phyloP scores from a whole-genome alignment of 2,797 vertebrate genomes.

The Gadopsis bispinosus region DNA sequence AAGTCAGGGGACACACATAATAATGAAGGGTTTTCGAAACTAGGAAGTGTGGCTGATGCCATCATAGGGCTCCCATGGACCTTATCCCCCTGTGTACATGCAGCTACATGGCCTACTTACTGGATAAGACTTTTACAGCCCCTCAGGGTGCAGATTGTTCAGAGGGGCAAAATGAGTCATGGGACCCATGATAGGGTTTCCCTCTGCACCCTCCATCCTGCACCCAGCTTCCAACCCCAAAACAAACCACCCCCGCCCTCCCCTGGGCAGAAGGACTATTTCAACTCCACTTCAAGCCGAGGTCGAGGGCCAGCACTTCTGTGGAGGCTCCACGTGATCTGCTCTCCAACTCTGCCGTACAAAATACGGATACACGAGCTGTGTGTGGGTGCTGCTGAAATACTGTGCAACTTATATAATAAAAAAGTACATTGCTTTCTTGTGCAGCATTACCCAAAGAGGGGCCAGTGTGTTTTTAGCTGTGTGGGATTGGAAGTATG shows the following conservation, averaged over 20 bases:
- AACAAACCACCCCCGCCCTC: constrained; percentile 36
- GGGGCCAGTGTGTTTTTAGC: constrained; percentile 50
- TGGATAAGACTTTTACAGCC: constrained; percentile 62
- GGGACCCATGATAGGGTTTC: constrained; percentile 61
- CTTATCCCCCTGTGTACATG: constrained; percentile 42
- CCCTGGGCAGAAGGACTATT: constrained; percentile 61
- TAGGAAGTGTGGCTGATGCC: constrained; percentile 49
- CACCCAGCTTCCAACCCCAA: constrained; percentile 35
- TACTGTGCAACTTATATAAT: constrained; percentile 72
- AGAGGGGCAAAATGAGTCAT: constrained; percentile 76
- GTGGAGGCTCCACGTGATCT: constrained; percentile 58
- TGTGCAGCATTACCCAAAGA: constrained; percentile 49
- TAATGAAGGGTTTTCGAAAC: constrained; percentile 28
- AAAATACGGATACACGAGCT: constrained; percentile 25
- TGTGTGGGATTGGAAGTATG: constrained; percentile 23
- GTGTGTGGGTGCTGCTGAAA: constrained; percentile 72
- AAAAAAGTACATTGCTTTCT: constrained; percentile 55
- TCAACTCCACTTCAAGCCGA: constrained; percentile 58
- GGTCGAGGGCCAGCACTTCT: constrained; percentile 56
- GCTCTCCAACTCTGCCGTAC: constrained; percentile 50
- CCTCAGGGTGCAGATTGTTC: constrained; percentile 76
- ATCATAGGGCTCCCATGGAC: constrained; percentile 54
- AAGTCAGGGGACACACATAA: constrained; percentile 1
- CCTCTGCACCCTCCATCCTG: constrained; percentile 40
- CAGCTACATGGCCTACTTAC: constrained; percentile 76